phyloP scores from a whole-genome alignment of 2,113 vertebrate species.

The Semnornis frantzii region DNA sequence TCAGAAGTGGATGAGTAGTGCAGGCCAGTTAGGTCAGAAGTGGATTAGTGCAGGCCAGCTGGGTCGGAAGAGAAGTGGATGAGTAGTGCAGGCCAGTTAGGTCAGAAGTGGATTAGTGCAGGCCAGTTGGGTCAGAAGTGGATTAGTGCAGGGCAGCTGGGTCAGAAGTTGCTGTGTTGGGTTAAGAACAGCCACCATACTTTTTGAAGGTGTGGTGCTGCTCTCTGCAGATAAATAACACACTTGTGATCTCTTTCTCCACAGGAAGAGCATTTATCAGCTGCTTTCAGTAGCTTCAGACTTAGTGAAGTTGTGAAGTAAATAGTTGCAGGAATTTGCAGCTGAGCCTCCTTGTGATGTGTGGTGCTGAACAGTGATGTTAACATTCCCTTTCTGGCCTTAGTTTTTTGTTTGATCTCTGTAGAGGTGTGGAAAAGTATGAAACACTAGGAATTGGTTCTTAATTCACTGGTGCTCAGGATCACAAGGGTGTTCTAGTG shows the following conservation, averaged over 20 bases:
- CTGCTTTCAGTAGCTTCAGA: not conserved
- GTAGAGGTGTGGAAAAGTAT: not conserved
- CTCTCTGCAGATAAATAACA: not conserved
- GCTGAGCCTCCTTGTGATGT: not conserved
- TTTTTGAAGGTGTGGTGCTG: not conserved
- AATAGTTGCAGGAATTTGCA: not conserved
- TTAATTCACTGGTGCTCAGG: not conserved
- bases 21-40: not conserved
- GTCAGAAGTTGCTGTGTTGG: not conserved
- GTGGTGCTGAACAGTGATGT: not conserved
- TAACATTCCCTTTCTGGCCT: not conserved
- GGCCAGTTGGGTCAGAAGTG: not conserved
- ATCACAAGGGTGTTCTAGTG: not conserved
- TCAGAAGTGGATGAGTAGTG: not conserved
- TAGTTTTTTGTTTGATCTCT: not conserved
- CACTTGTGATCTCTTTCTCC: not conserved
- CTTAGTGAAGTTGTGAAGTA: not conserved
- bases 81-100: not conserved
- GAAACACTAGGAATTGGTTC: not conserved
- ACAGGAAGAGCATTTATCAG: not conserved
- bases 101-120: not conserved
- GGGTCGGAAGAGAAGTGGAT: no score
- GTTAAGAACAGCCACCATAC: not conserved
- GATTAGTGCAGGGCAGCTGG: rapidly evolving
- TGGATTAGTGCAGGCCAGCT: rapidly evolving